Conservation (phyloP, 2,113 vertebrate species). For the Xenopus borealis region DNA sequence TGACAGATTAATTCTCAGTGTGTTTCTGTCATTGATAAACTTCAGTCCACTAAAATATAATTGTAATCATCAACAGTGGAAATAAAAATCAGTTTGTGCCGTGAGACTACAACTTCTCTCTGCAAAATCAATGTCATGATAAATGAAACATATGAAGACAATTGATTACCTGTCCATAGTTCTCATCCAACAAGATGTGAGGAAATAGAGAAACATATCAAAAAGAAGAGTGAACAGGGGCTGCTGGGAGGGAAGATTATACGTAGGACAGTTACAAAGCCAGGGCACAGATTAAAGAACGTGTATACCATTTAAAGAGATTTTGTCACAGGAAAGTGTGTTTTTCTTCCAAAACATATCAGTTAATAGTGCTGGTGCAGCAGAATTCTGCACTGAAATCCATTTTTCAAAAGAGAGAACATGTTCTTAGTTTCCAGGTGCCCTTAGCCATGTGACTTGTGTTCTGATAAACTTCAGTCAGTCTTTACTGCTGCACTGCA, state of each 20-base stretch:
- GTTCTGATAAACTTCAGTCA: too few relatives aligned
- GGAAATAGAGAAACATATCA: slow-evolving; percentile 5
- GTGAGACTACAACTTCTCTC: neutral
- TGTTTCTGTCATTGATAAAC: slow-evolving; percentile 10
- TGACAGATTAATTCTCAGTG: neutral
- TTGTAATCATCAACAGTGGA: slow-evolving; percentile 6
- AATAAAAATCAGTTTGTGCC: slow-evolving; percentile 4
- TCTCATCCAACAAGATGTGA: neutral
- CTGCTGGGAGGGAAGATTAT: neutral
- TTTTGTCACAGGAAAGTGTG: too few relatives aligned
- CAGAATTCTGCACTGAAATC: too few relatives aligned
- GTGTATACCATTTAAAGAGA: too few relatives aligned
- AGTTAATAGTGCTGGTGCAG: too few relatives aligned
- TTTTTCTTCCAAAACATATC: too few relatives aligned
- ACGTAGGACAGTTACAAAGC: neutral
- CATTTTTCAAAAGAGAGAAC: too few relatives aligned
- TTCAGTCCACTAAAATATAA: slow-evolving; percentile 2
- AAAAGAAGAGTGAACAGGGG: neutral
- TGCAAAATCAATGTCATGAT: slow-evolving; percentile 13
- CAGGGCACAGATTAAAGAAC: too few relatives aligned
- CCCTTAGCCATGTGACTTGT: too few relatives aligned
- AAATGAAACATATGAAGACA: slow-evolving; percentile 24
- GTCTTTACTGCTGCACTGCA: too few relatives aligned
- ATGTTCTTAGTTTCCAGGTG: too few relatives aligned
- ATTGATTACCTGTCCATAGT: slow-evolving; percentile 16